Evolutionary conservation across 2,113 vertebrate species (phyloP).

Genomic region (Scytalopus superciliaris): DNA sequence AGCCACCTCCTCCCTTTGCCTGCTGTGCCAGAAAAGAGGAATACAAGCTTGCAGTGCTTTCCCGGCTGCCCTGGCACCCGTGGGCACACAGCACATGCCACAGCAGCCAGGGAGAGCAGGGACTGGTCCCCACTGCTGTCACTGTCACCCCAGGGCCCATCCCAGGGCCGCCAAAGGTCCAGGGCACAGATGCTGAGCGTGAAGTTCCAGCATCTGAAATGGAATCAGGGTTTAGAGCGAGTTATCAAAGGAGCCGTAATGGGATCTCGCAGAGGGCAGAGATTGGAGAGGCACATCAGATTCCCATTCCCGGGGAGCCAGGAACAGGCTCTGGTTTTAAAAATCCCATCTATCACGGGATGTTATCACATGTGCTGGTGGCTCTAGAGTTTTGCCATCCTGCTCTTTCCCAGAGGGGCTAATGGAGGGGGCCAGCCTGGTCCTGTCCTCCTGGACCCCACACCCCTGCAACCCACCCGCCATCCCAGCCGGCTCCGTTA

Average conservation of each 20-base stretch:
- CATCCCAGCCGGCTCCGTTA: background rate
- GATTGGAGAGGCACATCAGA: background rate
- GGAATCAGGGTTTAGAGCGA: background rate
- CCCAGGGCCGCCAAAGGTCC: background rate
- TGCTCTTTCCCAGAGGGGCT: background rate
- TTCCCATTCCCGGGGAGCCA: background rate
- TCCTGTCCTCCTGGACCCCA: background rate
- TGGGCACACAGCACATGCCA: accelerated
- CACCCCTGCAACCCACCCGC: background rate
- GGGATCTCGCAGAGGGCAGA: slow-evolving; percentile 26
- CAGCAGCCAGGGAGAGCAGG: background rate
- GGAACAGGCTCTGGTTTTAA: background rate
- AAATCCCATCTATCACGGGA: background rate
- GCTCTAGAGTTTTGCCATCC: background rate
- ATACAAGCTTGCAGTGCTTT: too few species aligned
- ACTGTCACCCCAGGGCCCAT: background rate
- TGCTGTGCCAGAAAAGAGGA: background rate
- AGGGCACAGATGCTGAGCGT: background rate
- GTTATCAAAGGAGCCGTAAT: background rate
- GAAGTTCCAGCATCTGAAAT: background rate
- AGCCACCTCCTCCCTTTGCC: background rate
- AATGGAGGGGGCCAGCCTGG: background rate
- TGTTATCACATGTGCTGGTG: accelerated
- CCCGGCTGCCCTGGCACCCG: accelerated
- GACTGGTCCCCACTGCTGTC: accelerated